phyloP scores from a whole-genome alignment of 1,140 invertebrate species.

The Carcinoscorpius rotundicauda region DNA sequence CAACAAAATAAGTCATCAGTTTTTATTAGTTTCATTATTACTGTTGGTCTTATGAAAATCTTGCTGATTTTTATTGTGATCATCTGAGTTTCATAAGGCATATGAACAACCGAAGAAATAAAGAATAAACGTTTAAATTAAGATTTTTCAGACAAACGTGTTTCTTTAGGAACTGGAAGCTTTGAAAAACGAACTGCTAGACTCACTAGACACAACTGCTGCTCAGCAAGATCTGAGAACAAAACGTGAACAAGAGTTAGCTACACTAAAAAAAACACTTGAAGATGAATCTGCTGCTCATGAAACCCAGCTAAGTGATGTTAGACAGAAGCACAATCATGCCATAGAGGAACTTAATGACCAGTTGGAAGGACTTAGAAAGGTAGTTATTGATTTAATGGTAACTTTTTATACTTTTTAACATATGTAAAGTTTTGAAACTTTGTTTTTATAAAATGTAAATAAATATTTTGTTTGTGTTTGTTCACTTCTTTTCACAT shows the following conservation, averaged over 20 bases:
- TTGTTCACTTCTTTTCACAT: too few species aligned
- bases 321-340: slow-evolving; percentile 81
- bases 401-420: background rate
- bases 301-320: slow-evolving; percentile 66
- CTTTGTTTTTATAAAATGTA: too few species aligned
- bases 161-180: slow-evolving; percentile 73
- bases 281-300: slow-evolving; percentile 76
- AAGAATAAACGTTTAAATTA: too few species aligned
- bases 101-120: too few species aligned
- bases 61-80: too few species aligned
- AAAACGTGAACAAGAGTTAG: slow-evolving; percentile 89
- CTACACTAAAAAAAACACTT: slow-evolving; percentile 74
- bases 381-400: slow-evolving; percentile 31
- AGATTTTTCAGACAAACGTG: too few species aligned
- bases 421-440: too few species aligned
- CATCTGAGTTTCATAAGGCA: too few species aligned
- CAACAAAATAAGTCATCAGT: too few species aligned
- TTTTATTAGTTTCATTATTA: too few species aligned
- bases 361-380: slow-evolving; percentile 81
- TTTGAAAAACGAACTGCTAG: slow-evolving; percentile 87
- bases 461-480: too few species aligned
- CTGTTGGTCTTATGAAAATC: too few species aligned
- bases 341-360: slow-evolving; percentile 75
- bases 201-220: slow-evolving; percentile 87
- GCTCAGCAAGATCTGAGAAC: slow-evolving; percentile 83